Evolutionary conservation across 2,113 vertebrate species (phyloP).

Genomic region (Alexandromys fortis): DNA sequence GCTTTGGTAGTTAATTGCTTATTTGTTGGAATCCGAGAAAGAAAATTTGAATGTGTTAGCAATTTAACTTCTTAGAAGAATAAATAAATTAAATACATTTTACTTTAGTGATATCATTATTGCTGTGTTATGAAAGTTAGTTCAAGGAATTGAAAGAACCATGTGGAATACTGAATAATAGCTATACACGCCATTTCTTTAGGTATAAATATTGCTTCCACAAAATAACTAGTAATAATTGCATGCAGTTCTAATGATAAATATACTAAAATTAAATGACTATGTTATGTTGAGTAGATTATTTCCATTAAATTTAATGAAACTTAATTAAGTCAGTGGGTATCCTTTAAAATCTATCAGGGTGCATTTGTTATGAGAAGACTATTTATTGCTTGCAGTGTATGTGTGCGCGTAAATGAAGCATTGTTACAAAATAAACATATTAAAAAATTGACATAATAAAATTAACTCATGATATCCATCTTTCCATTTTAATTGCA

Average conservation of each 20-base stretch:
- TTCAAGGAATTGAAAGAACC: not conserved
- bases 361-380: not conserved
- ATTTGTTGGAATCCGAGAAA: slow-evolving; percentile 39
- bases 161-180: slow-evolving; percentile 21
- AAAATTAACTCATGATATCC: not conserved
- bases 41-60: slow-evolving; percentile 56
- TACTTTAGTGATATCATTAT: slow-evolving; percentile 47
- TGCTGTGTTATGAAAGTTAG: slow-evolving; percentile 25
- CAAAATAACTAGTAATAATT: slow-evolving; percentile 34
- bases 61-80: slow-evolving; percentile 59
- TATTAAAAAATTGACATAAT: not conserved
- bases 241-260: slow-evolving; percentile 35
- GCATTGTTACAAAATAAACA: not conserved
- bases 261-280: slow-evolving; percentile 37
- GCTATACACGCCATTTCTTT: not conserved
- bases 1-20: slow-evolving; percentile 53
- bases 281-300: slow-evolving; percentile 39
- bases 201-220: slow-evolving; percentile 11
- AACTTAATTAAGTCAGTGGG: slow-evolving; percentile 53
- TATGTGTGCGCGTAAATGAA: not conserved
- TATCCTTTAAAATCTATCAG: slow-evolving; percentile 30
- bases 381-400: not conserved
- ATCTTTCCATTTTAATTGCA: not conserved
- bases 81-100: slow-evolving; percentile 57
- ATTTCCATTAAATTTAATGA: slow-evolving; percentile 47